Evolutionary conservation across 2,113 vertebrate genomes (phyloP).

Genomic region (Saguinus imperator): DNA sequence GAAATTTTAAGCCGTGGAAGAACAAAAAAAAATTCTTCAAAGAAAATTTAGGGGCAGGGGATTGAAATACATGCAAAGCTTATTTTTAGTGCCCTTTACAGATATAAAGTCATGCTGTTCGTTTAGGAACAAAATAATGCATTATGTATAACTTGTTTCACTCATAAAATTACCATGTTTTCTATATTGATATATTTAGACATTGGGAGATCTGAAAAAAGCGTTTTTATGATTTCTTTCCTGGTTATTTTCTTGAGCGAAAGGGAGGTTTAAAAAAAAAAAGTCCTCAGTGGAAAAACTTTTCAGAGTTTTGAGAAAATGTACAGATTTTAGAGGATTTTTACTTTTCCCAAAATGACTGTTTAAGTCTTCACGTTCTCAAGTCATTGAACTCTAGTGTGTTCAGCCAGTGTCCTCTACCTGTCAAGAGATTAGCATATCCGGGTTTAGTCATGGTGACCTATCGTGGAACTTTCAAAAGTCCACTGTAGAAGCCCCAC

Average conservation of each 20-base stretch:
- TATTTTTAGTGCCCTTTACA: conserved; percentile 81
- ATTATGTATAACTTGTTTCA: conserved; percentile 80
- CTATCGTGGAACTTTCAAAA: background rate
- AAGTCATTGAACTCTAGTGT: background rate
- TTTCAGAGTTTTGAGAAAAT: conserved; percentile 59
- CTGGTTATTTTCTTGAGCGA: conserved; percentile 64
- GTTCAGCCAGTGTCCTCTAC: background rate
- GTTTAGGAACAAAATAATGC: conserved; percentile 76
- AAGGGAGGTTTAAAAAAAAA: background rate
- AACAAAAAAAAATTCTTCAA: conserved; percentile 64
- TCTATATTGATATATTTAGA: conserved; percentile 81
- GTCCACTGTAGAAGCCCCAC: background rate
- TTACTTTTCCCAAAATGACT: conserved; percentile 15
- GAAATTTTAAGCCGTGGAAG: conserved; percentile 61
- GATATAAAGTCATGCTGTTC: conserved; percentile 79
- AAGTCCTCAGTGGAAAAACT: conserved; percentile 48
- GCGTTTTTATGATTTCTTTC: conserved; percentile 72
- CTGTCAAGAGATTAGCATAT: background rate
- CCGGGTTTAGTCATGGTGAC: background rate
- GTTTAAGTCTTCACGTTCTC: background rate
- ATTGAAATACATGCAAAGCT: conserved; percentile 70
- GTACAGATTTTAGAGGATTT: conserved; percentile 41
- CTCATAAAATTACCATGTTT: conserved; percentile 81
- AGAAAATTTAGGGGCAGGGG: conserved; percentile 73
- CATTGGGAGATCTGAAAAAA: conserved; percentile 71